These are phyloP conservation scores for Orthosia gothica DNA, from an alignment of 2,888 invertebrate species.

Conservation along the genomic window DNA sequence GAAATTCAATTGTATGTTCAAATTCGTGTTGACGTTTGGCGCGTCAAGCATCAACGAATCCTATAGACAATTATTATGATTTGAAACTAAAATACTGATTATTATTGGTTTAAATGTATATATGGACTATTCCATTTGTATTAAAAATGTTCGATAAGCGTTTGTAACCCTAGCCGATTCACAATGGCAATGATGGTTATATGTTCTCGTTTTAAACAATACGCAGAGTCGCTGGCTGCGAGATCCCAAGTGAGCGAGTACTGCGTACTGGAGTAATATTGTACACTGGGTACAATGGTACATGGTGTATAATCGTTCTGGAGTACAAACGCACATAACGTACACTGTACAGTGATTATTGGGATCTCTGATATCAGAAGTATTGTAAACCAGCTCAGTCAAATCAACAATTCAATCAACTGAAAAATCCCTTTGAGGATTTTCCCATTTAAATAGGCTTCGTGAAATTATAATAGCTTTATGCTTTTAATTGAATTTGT, in stretches of 20 bases:
- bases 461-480: neutral
- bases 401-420: neutral
- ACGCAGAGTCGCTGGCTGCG: constrained; percentile 22
- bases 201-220: constrained; percentile 53
- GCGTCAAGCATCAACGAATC: too few species aligned
- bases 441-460: neutral
- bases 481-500: neutral
- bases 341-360: constrained; percentile 1
- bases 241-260: constrained; percentile 30
- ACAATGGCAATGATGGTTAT: constrained; percentile 43
- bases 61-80: too few species aligned
- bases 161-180: neutral
- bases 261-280: neutral
- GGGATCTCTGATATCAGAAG: neutral
- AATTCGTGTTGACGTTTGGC: neutral
- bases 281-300: neutral
- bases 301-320: neutral
- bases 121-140: too few species aligned
- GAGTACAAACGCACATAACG: neutral
- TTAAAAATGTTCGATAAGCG: neutral
- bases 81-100: too few species aligned
- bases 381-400: neutral
- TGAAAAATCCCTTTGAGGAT: neutral
- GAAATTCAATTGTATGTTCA: neutral
- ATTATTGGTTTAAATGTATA: too few species aligned